A percentile compares a stretch with the other conserved stretches of the same genome.
Conservation (phyloP, 1,140 invertebrate genomes). For the Macrostomum lignano region DNA sequence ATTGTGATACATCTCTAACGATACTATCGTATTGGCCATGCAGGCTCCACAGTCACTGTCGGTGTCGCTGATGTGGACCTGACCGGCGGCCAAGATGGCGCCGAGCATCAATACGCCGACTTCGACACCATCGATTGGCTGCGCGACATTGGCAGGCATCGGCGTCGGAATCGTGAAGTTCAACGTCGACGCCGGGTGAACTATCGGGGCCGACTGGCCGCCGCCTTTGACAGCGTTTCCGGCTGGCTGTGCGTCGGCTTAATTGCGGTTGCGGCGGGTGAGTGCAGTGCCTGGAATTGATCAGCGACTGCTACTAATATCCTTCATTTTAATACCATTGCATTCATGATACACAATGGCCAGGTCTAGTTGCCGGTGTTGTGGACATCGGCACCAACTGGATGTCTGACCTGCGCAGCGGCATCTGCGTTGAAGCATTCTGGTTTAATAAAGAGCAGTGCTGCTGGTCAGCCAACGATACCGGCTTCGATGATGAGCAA, state of each 20-base stretch:
- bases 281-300: too few species aligned
- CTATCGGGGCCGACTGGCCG: too few species aligned
- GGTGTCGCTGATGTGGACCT: too few species aligned
- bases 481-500: conserved; percentile 49
- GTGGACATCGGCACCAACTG: conserved; percentile 83
- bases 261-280: conserved; percentile 63
- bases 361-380: conserved; percentile 28
- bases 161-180: conserved; percentile 72
- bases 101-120: conserved; percentile 87
- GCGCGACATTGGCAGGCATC: conserved; percentile 74
- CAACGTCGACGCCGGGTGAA: too few species aligned
- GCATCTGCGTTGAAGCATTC: conserved; percentile 83
- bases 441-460: conserved; percentile 97
- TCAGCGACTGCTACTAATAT: too few species aligned
- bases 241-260: conserved; percentile 91
- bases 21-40: too few species aligned
- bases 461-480: conserved; percentile 92
- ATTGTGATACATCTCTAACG: too few species aligned
- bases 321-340: too few species aligned
- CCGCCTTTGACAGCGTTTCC: conserved; percentile 94
- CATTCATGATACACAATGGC: too few species aligned
- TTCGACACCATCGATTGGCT: conserved; percentile 99
- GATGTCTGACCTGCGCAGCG: conserved; percentile 96
- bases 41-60: too few species aligned
- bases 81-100: too few species aligned